Base-by-base conservation (phyloP, 2,888 invertebrate species). In the Callosobruchus maculatus region DNA sequence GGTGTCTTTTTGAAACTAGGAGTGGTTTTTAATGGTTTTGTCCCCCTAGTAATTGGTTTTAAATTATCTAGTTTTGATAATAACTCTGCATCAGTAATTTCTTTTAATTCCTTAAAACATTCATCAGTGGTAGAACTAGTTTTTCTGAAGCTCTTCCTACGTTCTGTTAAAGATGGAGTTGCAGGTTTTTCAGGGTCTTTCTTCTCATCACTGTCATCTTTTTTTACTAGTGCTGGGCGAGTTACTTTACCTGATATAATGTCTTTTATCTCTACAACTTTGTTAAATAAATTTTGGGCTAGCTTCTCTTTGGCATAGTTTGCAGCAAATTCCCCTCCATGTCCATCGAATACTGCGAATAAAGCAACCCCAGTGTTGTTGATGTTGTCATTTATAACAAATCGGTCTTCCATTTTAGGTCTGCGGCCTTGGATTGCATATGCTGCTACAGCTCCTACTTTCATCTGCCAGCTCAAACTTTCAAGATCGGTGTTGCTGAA, bases 321-420 rank as follows among this genome's bases (percentile, higher is more conserved):
- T 21, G 97, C 97, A 72, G 97, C 97, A 89, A 95, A 95, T 88
- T 97, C 96, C 68, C 97, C 98, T 72, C 97, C 98, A 86, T 98
- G 97, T 0, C 97, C 97, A 88, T 98, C 97, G 86, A 97, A 97
- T 79, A 98, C 93, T 70, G 97, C 97, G 88, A 95, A 97, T 75
- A 98, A 88, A 21, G 96, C 94, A 73, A 97, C 93, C 22, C 94
- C 95, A 21, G 96, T 95, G 80, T 93, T 92, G 85, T 94, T 93
- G 73, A 96, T 92, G 84, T 96, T 93, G 86, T 94, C 94, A 79
- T 95, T 93, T 72, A 97, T 92, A 74, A 96, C 95, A 86, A 96
- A 97, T 83, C 97, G 90, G 87, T 98, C 97, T 89, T 98, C 98
- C 97, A 98, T 98, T 79, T 94, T 94, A 77, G 94, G 92, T 83